Base-by-base conservation (phyloP, 2,888 invertebrate species). In the Escarpia spicata region DNA sequence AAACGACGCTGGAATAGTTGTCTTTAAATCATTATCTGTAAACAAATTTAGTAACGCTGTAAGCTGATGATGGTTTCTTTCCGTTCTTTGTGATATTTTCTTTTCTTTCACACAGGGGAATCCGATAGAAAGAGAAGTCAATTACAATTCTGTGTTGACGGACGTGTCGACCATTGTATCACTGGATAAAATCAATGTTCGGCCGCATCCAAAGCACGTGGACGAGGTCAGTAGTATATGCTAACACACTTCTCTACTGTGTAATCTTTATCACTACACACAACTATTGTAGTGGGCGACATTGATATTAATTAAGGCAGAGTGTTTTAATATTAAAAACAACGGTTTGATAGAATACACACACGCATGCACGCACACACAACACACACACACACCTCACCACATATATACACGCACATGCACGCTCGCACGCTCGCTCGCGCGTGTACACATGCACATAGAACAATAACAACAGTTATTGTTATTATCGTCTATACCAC, bases 181-280 rank as follows among this genome's bases (percentile, higher is more conserved):
- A 0, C 93, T 96, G 19, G 96, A 96, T 93, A 95, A 96, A 93
- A 94, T 95, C 31, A 94, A 95, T 37, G 95, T 95, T 26, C 93
- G 95, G 93, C 95, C 95, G 2, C 93, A 43, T 43, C 92, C 92
- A 0, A 92, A 92, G 52, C 37, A 37, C 9, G n/a, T 15, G 15
- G 92, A 75, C 19, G 75, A 75, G 75, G 75, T 75, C 26, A 75
- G 75, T 26, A 26, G 75, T 26, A 26, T 26, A 75, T 0, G 26
- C 75, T 75, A 52, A n/a, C 75, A 6, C 19, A 26, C 26, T 26
- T 26, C 19, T 75, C 26, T 26, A 4, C 6, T n/a, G 19, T 26
- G 75, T 75, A 19, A 15, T 26, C 75, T 19, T 15, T 26, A 75
- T 26, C 26, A 75, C 75, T n/a, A 90, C 3, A 12, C 3, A n/a